Percentiles rank a stretch among this genome's conserved stretches.
Evolutionary conservation across 2,797 vertebrate genomes (phyloP).

Genomic region (Thalassophryne amazonica): DNA sequence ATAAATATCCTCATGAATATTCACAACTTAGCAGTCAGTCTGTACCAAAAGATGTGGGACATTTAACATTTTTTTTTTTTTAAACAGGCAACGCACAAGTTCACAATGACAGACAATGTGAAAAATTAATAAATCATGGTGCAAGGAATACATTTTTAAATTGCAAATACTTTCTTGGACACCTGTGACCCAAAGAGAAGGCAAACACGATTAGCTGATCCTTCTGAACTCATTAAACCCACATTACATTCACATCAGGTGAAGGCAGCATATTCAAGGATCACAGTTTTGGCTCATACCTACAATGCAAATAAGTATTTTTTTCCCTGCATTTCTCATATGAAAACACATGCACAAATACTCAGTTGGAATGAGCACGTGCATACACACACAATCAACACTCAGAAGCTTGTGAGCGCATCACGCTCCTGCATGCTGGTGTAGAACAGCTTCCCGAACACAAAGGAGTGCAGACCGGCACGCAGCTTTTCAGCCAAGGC

Average conservation of each 20-base stretch:
- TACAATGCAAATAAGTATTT: constrained; percentile 26
- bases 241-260: constrained; percentile 16
- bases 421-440: constrained; percentile 95
- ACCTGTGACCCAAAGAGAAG: constrained; percentile 22
- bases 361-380: no score
- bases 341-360: constrained; percentile 17
- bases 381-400: no score
- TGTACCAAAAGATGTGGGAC: no score
- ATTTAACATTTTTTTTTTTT: not conserved
- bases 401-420: constrained; percentile 90
- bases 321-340: no score
- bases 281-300: constrained; percentile 33
- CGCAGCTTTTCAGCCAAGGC: constrained; percentile 96
- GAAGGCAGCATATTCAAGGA: constrained; percentile 20
- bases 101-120: constrained; percentile 3
- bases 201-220: constrained; percentile 42
- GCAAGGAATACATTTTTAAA: constrained; percentile 43
- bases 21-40: no score
- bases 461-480: constrained; percentile 92
- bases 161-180: constrained; percentile 17
- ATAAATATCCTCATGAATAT: not conserved
- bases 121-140: constrained; percentile 12
- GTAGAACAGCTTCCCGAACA: constrained; percentile 93
- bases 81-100: not conserved
- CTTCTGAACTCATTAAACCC: constrained; percentile 23